These are phyloP conservation scores for Fringilla coelebs DNA, from an alignment of 2,797 vertebrate genomes.

Conservation along the genomic window DNA sequence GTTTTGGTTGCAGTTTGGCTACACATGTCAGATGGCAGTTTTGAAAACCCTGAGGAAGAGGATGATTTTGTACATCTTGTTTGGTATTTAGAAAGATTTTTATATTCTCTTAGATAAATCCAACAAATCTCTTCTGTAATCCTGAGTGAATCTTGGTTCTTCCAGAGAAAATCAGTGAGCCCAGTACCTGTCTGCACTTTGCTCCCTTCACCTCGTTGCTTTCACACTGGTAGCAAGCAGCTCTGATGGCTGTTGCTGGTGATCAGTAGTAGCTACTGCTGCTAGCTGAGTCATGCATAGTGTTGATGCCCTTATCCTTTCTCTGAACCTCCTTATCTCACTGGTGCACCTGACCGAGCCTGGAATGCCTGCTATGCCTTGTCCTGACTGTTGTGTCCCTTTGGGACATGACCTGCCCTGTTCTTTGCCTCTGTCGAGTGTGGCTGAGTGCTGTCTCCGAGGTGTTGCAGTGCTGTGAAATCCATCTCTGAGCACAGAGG, in stretches of 20 bases:
- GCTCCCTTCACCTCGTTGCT: neutral
- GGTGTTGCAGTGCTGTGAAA: neutral
- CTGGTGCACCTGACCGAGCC: neutral
- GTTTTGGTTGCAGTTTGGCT: neutral
- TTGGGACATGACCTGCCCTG: neutral
- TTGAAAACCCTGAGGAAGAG: neutral
- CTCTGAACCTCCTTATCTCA: neutral
- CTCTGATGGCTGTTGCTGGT: neutral
- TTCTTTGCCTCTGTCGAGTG: neutral
- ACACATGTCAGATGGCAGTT: neutral
- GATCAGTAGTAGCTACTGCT: neutral
- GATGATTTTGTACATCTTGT: neutral
- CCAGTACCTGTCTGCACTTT: neutral
- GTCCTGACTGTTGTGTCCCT: neutral
- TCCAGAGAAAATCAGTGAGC: neutral
- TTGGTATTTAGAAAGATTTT: neutral
- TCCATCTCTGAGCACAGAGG: neutral
- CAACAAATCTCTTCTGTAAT: neutral
- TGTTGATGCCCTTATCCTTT: neutral
- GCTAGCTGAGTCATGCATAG: neutral
- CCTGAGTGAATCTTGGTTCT: neutral
- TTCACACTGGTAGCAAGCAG: neutral
- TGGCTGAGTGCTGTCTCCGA: neutral
- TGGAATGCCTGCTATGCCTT: neutral
- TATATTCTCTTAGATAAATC: neutral